These are phyloP conservation scores for Bufo bufo DNA, from an alignment of 2,113 vertebrate genomes.

Conservation along the genomic window DNA sequence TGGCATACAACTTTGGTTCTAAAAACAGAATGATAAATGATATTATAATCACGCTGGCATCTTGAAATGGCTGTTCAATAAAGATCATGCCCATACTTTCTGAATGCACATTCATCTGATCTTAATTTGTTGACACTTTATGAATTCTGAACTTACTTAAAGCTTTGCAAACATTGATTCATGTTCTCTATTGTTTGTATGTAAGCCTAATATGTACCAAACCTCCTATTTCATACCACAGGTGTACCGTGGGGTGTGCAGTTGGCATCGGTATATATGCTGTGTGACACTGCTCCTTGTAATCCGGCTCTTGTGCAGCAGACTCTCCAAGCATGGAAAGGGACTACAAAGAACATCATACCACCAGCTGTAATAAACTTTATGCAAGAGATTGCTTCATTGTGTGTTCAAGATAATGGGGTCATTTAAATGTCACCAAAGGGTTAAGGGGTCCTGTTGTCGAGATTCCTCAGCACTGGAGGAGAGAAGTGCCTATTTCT, in stretches of 20 bases:
- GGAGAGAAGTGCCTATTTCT: constrained; percentile 36
- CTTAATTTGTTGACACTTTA: background rate
- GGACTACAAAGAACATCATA: constrained; percentile 66
- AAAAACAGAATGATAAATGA: too few species aligned
- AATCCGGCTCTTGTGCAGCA: constrained; percentile 81
- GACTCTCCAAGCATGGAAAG: constrained; percentile 80
- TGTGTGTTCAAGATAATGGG: constrained; percentile 66
- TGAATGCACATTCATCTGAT: background rate
- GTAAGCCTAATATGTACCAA: background rate
- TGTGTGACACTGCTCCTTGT: constrained; percentile 87
- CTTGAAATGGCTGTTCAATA: too few species aligned
- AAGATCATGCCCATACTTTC: background rate
- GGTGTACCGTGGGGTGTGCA: constrained; percentile 91
- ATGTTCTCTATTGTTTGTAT: background rate
- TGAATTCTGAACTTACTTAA: too few species aligned
- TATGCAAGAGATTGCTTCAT: constrained; percentile 79
- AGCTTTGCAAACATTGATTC: too few species aligned
- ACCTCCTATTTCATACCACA: constrained; percentile 62
- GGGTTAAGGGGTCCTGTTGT: background rate
- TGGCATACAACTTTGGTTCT: too few species aligned
- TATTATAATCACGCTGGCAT: too few species aligned
- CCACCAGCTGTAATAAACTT: constrained; percentile 77
- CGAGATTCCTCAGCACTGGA: background rate
- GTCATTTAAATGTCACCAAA: background rate
- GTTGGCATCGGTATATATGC: constrained; percentile 87